Base-by-base conservation (phyloP, 2,797 vertebrate genomes). In the Craterocephalus amniculus region DNA sequence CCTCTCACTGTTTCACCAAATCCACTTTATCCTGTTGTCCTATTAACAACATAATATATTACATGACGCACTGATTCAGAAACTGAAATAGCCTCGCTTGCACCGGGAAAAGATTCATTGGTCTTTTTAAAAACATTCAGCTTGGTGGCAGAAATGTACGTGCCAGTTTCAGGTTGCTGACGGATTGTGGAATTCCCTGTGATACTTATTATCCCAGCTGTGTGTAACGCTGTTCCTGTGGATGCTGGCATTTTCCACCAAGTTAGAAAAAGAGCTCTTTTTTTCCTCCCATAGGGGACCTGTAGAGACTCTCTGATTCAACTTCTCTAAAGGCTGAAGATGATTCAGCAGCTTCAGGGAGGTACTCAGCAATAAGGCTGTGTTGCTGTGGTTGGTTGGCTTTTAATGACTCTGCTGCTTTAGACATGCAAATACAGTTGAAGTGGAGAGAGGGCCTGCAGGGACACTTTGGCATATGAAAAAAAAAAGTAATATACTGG, bases 371-470 rank as follows among this genome's bases (percentile, higher is more conserved):
- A 36, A 78, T 61, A 85, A 88, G 87, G 78, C 78, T 78, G 79
- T 67, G 76, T 78, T 67, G 77, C 87, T 63, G 81, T 85, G 87
- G 87, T 89, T 87, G 85, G 86, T 71, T 90, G 88, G 86, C 58
- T 88, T 89, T 90, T 90, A 91, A 92, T 86, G 88, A 90, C 85
- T 91, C 81, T 62, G 64, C 84, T 79, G 78, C 85, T 87, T 89
- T 87, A 88, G 87, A 90, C 85, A 91, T 88, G 88, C 88, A 91
- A 89, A 89, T 89, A 84, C 67, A 76, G 67, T 57, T 88, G 78
- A 87, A 90, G 88, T 83, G 81, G 78, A 88, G 76, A 81, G 60
- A 76, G 57, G 69, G 84, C 84, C 79, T 60, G 56, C 20, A 83
- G 89, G 83, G 80, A 89, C 81, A 74, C 80, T 90, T 83, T 81